These are phyloP conservation scores for Periophthalmus magnuspinnatus DNA, from an alignment of 2,797 vertebrate species.

Conservation along the genomic window DNA sequence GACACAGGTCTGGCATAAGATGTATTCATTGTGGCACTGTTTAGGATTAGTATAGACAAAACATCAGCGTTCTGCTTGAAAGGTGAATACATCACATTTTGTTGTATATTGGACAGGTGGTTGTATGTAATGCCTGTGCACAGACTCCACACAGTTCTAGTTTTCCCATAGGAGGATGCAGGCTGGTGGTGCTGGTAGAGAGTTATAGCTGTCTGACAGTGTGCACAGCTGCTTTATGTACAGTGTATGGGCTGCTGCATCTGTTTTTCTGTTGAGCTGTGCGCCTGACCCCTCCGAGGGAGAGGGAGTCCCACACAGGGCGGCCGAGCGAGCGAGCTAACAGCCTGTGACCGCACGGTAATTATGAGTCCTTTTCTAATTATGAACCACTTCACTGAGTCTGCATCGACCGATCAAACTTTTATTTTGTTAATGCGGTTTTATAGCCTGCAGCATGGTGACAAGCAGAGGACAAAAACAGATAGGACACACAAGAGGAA, in stretches of 20 bases:
- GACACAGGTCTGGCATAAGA: background rate
- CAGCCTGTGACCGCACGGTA: slow-evolving; percentile 59
- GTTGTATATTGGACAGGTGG: slow-evolving; percentile 2
- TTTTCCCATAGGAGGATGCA: slow-evolving; percentile 15
- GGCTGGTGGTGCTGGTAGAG: slow-evolving; percentile 32
- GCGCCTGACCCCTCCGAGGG: slow-evolving; percentile 59
- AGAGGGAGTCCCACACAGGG: slow-evolving; percentile 52
- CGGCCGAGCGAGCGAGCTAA: slow-evolving; percentile 54
- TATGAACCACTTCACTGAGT: slow-evolving; percentile 46
- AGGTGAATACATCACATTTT: background rate
- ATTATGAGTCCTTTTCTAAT: slow-evolving; percentile 67
- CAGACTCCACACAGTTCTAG: slow-evolving; percentile 1
- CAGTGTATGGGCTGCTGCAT: slow-evolving; percentile 42
- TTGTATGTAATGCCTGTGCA: background rate
- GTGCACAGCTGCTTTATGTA: slow-evolving; percentile 54
- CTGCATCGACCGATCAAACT: slow-evolving; percentile 35
- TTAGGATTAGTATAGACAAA: background rate
- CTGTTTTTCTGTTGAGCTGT: slow-evolving; percentile 56
- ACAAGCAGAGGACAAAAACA: background rate
- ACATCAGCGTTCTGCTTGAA: background rate
- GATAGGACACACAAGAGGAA: background rate
- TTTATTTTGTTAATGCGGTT: slow-evolving; percentile 24
- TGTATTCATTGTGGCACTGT: background rate
- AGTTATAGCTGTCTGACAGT: slow-evolving; percentile 55
- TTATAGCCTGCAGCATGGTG: slow-evolving; percentile 8